Conservation (phyloP, 2,797 vertebrate species). For the Eulemur coronatus region DNA sequence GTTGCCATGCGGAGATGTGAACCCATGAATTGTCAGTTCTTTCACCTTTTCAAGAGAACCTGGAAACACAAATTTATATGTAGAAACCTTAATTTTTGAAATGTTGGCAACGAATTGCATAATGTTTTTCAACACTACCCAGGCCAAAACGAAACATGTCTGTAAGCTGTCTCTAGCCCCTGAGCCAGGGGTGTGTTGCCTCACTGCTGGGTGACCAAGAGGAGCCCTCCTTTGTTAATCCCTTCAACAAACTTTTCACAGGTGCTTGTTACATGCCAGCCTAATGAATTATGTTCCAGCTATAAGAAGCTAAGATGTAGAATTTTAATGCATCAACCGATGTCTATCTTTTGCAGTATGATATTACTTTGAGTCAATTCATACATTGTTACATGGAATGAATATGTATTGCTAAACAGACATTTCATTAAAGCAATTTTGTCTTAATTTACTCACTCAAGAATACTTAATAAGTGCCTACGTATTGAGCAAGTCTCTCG, state of each 20-base stretch:
- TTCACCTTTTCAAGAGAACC: not conserved
- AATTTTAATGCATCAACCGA: not conserved
- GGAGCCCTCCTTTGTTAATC: not conserved
- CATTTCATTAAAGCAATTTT: conserved; percentile 26
- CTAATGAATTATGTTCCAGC: not conserved
- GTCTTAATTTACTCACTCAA: conserved; percentile 40
- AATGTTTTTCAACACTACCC: not conserved
- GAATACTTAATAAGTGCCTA: not conserved
- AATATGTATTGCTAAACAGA: not conserved
- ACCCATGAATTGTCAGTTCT: not conserved
- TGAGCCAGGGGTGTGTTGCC: not conserved
- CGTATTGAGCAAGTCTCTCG: not conserved
- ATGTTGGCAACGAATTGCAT: not conserved
- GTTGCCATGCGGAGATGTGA: not conserved
- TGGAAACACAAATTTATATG: not conserved
- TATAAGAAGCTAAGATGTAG: not conserved
- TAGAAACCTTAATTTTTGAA: not conserved
- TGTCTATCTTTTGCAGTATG: not conserved
- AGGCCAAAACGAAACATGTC: not conserved
- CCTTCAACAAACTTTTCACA: not conserved
- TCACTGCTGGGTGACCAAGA: not conserved
- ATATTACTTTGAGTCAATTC: not conserved
- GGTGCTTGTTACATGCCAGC: not conserved
- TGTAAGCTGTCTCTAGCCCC: not conserved
- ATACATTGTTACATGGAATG: not conserved